phyloP scores from a whole-genome alignment of 2,888 invertebrate species.

The Octonoba sinensis region DNA sequence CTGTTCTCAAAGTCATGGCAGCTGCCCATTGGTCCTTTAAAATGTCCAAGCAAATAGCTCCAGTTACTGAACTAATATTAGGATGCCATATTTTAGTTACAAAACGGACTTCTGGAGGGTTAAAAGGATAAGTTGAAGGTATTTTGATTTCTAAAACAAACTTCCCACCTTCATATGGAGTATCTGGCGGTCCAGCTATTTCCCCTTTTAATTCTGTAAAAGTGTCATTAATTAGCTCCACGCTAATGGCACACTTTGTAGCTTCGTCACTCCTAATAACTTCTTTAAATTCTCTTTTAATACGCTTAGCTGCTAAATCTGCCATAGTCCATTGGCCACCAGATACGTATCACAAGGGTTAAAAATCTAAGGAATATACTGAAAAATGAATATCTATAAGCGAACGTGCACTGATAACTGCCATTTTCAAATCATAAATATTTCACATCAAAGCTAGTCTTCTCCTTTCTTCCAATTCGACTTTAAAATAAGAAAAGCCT shows the following conservation, averaged over 20 bases:
- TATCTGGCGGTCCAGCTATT: conserved; percentile 98
- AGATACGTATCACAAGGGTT: conserved; percentile 18
- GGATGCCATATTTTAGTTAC: conserved; percentile 99
- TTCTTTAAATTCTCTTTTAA: conserved; percentile 98
- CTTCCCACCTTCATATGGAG: conserved; percentile 96
- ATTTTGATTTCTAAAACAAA: conserved; percentile 96
- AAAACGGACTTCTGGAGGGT: conserved; percentile 85
- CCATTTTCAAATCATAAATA: background rate
- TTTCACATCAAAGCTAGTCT: too few relatives aligned
- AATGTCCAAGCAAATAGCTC: conserved; percentile 97
- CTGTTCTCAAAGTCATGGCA: too few relatives aligned
- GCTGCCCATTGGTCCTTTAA: conserved; percentile 96
- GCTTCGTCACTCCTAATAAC: conserved; percentile 96
- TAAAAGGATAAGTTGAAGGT: conserved; percentile 81
- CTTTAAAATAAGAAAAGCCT: too few relatives aligned
- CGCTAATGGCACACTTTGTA: conserved; percentile 73
- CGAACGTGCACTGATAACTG: background rate
- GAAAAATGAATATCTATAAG: conserved; percentile 1
- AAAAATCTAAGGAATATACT: conserved; percentile 18
- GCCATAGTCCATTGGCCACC: conserved; percentile 70
- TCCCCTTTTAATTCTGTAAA: conserved; percentile 93
- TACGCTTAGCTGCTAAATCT: conserved; percentile 95
- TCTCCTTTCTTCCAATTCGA: too few relatives aligned
- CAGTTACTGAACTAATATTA: conserved; percentile 97
- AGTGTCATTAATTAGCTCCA: conserved; percentile 90